Percentiles rank a stretch among this genome's conserved stretches.
These are phyloP conservation scores for Ectemnius lituratus DNA, from an alignment of 2,888 invertebrate species.

Conservation along the genomic window DNA sequence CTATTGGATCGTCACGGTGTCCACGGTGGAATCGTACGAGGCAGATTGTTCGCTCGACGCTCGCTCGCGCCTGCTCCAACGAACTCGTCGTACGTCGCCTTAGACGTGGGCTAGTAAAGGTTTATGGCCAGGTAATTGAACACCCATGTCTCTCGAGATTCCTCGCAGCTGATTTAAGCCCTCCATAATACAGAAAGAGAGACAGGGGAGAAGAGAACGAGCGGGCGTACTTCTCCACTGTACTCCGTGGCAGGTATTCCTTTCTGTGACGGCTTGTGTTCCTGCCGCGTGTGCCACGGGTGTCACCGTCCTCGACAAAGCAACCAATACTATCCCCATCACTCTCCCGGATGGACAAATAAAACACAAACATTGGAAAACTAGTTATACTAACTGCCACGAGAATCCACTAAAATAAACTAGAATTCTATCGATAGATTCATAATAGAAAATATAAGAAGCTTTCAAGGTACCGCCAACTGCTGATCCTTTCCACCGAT, in stretches of 20 bases:
- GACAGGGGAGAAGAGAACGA: neutral
- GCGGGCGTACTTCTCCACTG: neutral
- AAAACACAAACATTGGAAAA: conserved; percentile 31
- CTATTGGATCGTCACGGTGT: conserved; percentile 63
- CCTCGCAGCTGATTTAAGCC: conserved; percentile 69
- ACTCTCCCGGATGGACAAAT: conserved; percentile 49
- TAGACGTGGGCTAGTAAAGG: conserved; percentile 66
- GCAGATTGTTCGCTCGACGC: conserved; percentile 53
- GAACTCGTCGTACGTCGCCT: conserved; percentile 49
- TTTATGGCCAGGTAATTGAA: conserved; percentile 73
- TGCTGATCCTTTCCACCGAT: conserved; percentile 37
- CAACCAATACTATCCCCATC: conserved; percentile 51
- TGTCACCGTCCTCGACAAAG: conserved; percentile 57
- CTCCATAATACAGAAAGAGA: conserved; percentile 58
- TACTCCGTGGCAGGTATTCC: conserved; percentile 54
- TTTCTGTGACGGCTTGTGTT: conserved; percentile 52
- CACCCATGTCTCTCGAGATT: conserved; percentile 68
- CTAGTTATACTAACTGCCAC: conserved; percentile 4
- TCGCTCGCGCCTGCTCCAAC: conserved; percentile 22
- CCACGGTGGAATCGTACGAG: conserved; percentile 55
- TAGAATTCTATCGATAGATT: neutral
- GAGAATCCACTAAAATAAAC: neutral
- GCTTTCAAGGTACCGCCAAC: neutral
- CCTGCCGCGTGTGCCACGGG: conserved; percentile 46
- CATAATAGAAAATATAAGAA: neutral